Evolutionary conservation across 2,797 vertebrate species (phyloP), one percentile per base, ranked within the genome.

Genomic region (Picus viridis): DNA sequence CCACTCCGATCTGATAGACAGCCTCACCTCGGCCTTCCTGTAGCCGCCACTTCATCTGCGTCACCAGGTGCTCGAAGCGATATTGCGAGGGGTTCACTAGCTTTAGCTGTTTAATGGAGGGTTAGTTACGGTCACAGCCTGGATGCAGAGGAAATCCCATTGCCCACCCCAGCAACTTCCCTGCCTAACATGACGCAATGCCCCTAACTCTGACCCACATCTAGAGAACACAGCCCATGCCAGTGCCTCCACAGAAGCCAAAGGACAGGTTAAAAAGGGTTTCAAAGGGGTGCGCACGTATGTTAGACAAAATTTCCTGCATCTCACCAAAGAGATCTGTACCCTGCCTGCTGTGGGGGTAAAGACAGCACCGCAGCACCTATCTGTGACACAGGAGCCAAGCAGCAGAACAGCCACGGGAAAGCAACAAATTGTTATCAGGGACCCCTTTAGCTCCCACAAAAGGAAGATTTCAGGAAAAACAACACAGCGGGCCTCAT

Each of bases 31-130:
- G 98, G 81, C 99, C 99, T 95, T 99, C 99, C 96, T 99, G 99
- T 12, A 99, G 98, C 11, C 99, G 97, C 99, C 99, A 99, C 97
- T 99, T 99, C 99, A 99, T 99, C 96, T 99, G 99, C 1, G 99
- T 99, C 89, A 99, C 99, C 94, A 99, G 97, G 96, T 99, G 99
- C 97, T 99, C 99, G 78, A 99, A 99, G 88, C 99, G 99, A 73
- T 99, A 99, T 86, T 99, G 99, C 0, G 99, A 99, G 36, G 99
- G 99, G 95, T 99, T 99, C 95, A 99, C 98, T 89, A 99, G 98
- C 97, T 99, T 99, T 39, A 99, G 97, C 99, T 99, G 97, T 63
- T 65, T 16, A 86, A 96, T 24, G 6, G 86, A 89, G 86, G 49
- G 49, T 29, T 30, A 45, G 65, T 47, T 84, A 61, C 7, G 85